phyloP scores from a whole-genome alignment of 1,140 invertebrate species.

The Heliconius congener region DNA sequence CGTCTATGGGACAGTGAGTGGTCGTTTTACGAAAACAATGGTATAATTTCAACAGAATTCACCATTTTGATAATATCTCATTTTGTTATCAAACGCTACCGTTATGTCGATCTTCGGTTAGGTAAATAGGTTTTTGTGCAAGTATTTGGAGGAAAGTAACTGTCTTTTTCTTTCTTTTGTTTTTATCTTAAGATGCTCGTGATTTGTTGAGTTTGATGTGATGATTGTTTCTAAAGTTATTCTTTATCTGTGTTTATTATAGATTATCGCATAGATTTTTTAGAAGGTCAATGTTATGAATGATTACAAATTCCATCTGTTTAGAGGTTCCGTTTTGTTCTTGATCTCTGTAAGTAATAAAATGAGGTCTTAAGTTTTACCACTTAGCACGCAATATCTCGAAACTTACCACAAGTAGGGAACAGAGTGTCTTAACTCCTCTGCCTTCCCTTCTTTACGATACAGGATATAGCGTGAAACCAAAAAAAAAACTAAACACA shows the following conservation, averaged over 20 bases:
- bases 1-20: conserved; percentile 36
- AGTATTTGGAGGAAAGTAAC: neutral
- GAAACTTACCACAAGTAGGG: too few relatives aligned
- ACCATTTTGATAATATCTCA: conserved; percentile 17
- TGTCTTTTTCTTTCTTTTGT: neutral
- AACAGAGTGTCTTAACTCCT: too few relatives aligned
- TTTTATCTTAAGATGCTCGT: neutral
- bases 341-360: too few relatives aligned
- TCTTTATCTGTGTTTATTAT: neutral
- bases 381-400: too few relatives aligned
- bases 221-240: neutral
- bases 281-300: too few relatives aligned
- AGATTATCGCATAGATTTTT: too few relatives aligned
- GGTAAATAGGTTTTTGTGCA: conserved; percentile 5
- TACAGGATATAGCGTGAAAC: too few relatives aligned
- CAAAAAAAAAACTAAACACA: neutral
- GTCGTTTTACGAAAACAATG: conserved; percentile 49
- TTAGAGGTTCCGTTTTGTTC: too few relatives aligned
- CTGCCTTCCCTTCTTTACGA: too few relatives aligned
- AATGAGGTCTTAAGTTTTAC: too few relatives aligned
- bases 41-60: conserved; percentile 62
- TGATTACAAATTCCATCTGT: too few relatives aligned
- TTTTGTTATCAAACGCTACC: conserved; percentile 4
- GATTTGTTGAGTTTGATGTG: neutral
- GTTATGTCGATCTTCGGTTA: neutral